A percentile compares a stretch with the other conserved stretches of the same genome.
Evolutionary conservation across 2,113 vertebrate species (phyloP).

Genomic region (Stigmatopora argus): DNA sequence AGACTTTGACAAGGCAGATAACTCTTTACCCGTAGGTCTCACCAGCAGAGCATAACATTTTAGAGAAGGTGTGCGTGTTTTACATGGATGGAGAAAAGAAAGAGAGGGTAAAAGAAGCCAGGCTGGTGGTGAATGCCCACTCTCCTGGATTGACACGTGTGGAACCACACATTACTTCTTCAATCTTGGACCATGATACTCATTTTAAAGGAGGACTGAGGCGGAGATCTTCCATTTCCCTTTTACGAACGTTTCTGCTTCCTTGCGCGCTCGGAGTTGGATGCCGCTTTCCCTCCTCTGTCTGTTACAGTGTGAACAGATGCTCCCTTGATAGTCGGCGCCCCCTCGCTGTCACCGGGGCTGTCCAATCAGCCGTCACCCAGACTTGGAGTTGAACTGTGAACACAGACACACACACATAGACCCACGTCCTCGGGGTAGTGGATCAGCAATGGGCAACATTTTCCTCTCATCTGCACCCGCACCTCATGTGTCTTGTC

Average conservation of each 20-base stretch:
- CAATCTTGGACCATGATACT: conserved; percentile 47
- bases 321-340: conserved; percentile 70
- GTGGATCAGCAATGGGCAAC: conserved; percentile 53
- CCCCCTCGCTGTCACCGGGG: conserved; percentile 80
- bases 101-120: conserved; percentile 25
- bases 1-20: conserved; percentile 43
- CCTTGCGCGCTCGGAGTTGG: conserved; percentile 22
- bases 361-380: conserved; percentile 89
- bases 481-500: conserved; percentile 33
- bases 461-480: conserved; percentile 47
- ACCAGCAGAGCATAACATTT: conserved; percentile 48
- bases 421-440: conserved; percentile 59
- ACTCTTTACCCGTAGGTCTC: conserved; percentile 63
- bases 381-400: conserved; percentile 82
- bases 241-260: conserved; percentile 49
- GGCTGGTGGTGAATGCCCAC: conserved; percentile 64
- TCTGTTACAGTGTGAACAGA: conserved; percentile 65
- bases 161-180: conserved; percentile 38
- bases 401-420: conserved; percentile 62
- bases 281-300: conserved; percentile 43
- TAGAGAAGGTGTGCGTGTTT: not conserved
- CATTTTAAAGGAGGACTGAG: conserved; percentile 55
- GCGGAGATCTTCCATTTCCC: conserved; percentile 54
- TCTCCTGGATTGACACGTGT: conserved; percentile 58
- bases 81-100: conserved; percentile 16